Conservation (phyloP, 2,888 invertebrate species). For the Chaetogeoica ovagalla region DNA sequence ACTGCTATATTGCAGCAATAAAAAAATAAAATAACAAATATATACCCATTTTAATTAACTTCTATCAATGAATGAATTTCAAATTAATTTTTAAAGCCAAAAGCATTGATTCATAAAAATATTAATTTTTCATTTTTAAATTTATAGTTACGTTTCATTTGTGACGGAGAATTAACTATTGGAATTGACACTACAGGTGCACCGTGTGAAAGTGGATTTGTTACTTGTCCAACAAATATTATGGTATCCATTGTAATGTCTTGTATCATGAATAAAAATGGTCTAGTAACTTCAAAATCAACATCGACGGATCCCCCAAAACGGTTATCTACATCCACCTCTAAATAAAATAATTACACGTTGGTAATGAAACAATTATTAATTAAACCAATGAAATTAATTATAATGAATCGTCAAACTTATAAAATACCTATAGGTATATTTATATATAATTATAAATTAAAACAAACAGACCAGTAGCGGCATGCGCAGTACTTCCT, state of each 20-base stretch:
- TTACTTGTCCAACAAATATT: constrained; percentile 74
- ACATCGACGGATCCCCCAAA: constrained; percentile 63
- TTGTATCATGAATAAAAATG: constrained; percentile 79
- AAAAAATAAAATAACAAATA: neutral
- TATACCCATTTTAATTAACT: neutral
- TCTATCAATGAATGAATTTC: no score
- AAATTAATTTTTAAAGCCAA: no score
- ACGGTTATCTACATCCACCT: constrained; percentile 72
- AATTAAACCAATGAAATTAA: neutral
- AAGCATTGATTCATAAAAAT: no score
- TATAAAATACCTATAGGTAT: neutral
- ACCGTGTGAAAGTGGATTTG: constrained; percentile 63
- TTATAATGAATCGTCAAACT: no score
- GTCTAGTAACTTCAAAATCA: constrained; percentile 71
- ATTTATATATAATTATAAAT: constrained; percentile 13
- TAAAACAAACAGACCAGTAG: constrained; percentile 65
- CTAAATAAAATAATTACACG: constrained; percentile 60
- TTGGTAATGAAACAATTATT: constrained; percentile 33
- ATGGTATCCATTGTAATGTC: constrained; percentile 74
- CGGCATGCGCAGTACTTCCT: constrained; percentile 72
- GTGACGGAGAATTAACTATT: neutral
- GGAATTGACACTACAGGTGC: constrained; percentile 7
- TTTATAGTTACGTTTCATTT: constrained; percentile 17
- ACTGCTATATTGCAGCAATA: neutral
- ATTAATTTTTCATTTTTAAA: constrained; percentile 1